Conservation (phyloP, 2,888 invertebrate species). For the Nomada goodeniana region DNA sequence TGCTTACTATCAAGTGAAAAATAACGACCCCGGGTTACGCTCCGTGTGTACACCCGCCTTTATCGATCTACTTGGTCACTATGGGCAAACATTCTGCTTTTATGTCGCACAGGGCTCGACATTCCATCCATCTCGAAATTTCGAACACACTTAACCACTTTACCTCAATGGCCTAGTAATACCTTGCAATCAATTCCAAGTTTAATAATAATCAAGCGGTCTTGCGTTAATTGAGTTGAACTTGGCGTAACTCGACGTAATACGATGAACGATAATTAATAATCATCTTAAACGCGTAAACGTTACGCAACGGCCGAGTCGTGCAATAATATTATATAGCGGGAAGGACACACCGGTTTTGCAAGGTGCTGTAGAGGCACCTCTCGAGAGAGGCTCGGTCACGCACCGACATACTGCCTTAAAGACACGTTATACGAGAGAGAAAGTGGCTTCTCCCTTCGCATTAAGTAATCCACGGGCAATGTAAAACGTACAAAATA, state of each 20-base stretch:
- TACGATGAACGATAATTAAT: neutral
- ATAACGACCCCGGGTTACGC: constrained; percentile 28
- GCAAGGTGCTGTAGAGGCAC: constrained; percentile 49
- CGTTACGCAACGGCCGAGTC: neutral
- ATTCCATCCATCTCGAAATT: neutral
- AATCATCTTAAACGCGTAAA: neutral
- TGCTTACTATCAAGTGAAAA: constrained; percentile 1
- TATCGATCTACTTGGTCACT: constrained; percentile 22
- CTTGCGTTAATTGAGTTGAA: neutral
- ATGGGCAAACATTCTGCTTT: neutral
- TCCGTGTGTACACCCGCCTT: constrained; percentile 1
- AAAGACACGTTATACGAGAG: constrained; percentile 70
- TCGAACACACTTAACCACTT: neutral
- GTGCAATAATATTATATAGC: neutral
- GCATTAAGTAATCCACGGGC: constrained; percentile 67
- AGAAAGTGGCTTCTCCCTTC: constrained; percentile 68
- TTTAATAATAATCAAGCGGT: neutral
- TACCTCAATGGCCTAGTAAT: neutral
- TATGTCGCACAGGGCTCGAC: neutral
- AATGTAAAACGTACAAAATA: constrained; percentile 49
- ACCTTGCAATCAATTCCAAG: neutral
- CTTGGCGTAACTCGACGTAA: neutral
- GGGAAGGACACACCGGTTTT: constrained; percentile 52
- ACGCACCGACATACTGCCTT: constrained; percentile 63
- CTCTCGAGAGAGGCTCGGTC: constrained; percentile 48